phyloP scores from a whole-genome alignment of 2,888 invertebrate species.

The Julus scanicus region DNA sequence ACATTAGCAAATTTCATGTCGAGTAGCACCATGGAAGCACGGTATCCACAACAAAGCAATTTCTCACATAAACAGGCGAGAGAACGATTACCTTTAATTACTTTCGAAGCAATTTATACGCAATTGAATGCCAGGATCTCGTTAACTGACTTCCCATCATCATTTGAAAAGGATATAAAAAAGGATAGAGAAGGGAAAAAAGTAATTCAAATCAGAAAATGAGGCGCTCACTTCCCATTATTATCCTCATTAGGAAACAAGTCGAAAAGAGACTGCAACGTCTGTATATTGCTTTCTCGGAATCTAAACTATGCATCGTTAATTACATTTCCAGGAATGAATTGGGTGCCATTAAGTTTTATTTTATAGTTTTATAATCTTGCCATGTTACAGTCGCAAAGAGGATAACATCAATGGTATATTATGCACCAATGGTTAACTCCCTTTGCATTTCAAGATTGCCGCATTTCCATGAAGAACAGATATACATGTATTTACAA shows the following conservation, averaged over 20 bases:
- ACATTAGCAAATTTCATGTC: background rate
- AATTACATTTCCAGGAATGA: slow-evolving; percentile 23
- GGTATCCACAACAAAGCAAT: background rate
- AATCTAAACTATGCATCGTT: slow-evolving; percentile 27
- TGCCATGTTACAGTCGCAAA: background rate
- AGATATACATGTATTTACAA: background rate
- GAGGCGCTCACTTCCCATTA: slow-evolving; percentile 28
- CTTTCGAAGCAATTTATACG: background rate
- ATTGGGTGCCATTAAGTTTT: background rate
- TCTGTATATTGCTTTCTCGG: background rate
- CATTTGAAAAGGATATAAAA: slow-evolving; percentile 14
- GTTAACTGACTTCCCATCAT: slow-evolving; percentile 39
- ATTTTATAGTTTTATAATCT: slow-evolving; percentile 25
- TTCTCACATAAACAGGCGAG: slow-evolving; percentile 42
- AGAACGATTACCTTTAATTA: slow-evolving; percentile 29
- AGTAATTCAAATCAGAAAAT: background rate
- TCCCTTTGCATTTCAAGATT: background rate
- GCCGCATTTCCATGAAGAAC: background rate
- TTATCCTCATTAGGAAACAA: background rate
- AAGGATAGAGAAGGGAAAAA: background rate
- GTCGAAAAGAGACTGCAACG: background rate
- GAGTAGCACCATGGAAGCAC: background rate
- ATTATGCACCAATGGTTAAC: slow-evolving; percentile 19
- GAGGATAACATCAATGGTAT: background rate
- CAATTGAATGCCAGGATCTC: slow-evolving; percentile 10